phyloP scores from a whole-genome alignment of 2,113 vertebrate genomes.

The Phyllostomus hastatus region DNA sequence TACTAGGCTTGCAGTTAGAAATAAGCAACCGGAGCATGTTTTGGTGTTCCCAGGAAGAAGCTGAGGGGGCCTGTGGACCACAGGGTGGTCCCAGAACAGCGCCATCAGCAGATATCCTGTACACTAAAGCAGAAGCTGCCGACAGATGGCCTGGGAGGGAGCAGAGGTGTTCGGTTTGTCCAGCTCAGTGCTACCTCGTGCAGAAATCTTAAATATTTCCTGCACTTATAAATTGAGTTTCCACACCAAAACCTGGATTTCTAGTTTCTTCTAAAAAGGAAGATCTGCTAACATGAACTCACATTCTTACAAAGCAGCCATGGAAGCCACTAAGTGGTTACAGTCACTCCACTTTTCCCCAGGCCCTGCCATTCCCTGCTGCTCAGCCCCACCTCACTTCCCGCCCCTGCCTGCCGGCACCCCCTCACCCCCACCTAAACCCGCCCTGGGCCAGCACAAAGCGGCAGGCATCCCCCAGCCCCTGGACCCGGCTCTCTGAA shows the following conservation, averaged over 20 bases:
- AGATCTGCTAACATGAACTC: background rate
- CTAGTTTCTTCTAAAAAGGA: background rate
- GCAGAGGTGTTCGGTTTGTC: background rate
- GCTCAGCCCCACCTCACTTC: background rate
- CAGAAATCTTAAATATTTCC: background rate
- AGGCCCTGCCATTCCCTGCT: background rate
- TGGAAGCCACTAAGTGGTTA: background rate
- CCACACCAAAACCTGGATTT: background rate
- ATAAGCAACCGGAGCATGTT: background rate
- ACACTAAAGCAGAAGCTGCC: background rate
- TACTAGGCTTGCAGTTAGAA: background rate
- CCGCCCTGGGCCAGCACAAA: background rate
- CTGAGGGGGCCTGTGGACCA: background rate
- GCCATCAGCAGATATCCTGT: background rate
- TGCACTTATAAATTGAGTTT: background rate
- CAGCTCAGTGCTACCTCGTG: background rate
- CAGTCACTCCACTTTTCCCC: background rate
- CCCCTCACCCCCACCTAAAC: background rate
- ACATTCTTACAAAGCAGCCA: background rate
- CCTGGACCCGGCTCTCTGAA: rapidly evolving
- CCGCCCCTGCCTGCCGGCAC: background rate
- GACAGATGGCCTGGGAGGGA: background rate
- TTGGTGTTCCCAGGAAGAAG: background rate
- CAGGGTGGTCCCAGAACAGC: background rate
- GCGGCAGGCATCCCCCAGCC: background rate